Percentiles rank a stretch among this genome's conserved stretches.
Evolutionary conservation across 2,888 invertebrate species (phyloP).

Genomic region (Lepetodrilus schrolli): DNA sequence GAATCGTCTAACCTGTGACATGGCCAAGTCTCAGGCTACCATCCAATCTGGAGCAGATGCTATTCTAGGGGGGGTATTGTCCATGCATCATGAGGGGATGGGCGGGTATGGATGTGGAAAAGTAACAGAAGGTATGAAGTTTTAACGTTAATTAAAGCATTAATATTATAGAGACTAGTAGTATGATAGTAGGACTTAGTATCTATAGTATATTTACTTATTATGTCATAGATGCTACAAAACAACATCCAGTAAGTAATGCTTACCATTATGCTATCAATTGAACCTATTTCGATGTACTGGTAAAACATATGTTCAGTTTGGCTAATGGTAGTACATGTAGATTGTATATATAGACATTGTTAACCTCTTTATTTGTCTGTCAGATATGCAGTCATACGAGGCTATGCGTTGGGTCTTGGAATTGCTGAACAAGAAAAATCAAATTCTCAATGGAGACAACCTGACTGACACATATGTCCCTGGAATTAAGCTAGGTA

Average conservation of each 20-base stretch:
- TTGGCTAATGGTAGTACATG: no score
- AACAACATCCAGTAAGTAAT: no score
- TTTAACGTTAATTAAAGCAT: no score
- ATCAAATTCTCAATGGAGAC: conserved; percentile 60
- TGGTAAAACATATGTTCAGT: no score
- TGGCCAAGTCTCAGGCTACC: conserved; percentile 38
- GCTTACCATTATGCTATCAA: no score
- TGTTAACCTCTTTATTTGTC: no score
- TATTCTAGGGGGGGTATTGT: conserved; percentile 62
- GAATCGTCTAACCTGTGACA: conserved; percentile 49
- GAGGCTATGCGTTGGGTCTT: conserved; percentile 71
- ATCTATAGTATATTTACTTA: no score
- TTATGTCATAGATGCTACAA: no score
- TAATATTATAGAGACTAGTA: no score
- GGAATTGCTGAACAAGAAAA: conserved; percentile 68
- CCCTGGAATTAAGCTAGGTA: conserved; percentile 72
- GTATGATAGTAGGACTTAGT: no score
- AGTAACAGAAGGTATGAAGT: conserved; percentile 31
- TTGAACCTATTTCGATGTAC: no score
- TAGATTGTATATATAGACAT: no score
- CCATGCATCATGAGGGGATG: conserved; percentile 47
- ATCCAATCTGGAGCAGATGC: conserved; percentile 63
- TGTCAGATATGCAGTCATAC: conserved; percentile 68
- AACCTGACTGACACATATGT: conserved; percentile 67
- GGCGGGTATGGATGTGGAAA: conserved; percentile 57